phyloP scores from a whole-genome alignment of 2,113 vertebrate genomes.

The Osmerus eperlanus region DNA sequence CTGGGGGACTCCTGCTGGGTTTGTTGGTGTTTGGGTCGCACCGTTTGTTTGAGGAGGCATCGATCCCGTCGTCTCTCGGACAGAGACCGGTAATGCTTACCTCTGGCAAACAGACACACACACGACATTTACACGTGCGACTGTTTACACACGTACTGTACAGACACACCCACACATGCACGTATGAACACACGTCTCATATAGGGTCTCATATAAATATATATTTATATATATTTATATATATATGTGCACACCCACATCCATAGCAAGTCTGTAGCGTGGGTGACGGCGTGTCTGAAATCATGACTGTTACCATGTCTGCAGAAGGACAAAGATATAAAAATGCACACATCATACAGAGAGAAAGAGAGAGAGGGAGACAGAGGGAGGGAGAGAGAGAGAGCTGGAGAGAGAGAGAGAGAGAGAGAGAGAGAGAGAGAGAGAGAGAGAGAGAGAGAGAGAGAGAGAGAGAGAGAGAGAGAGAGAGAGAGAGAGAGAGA shows the following conservation, averaged over 20 bases:
- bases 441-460: conserved; percentile 28
- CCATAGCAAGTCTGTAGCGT: too few relatives aligned
- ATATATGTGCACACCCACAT: too few relatives aligned
- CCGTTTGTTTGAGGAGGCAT: neutral
- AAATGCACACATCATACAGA: conserved; percentile 12
- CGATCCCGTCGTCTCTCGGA: neutral
- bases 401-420: neutral
- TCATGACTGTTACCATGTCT: too few relatives aligned
- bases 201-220: neutral
- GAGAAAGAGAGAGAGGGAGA: neutral
- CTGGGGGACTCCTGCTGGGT: neutral
- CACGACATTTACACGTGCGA: neutral
- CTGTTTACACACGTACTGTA: too few relatives aligned
- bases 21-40: neutral
- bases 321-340: conserved; percentile 13
- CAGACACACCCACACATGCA: neutral
- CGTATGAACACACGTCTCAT: neutral
- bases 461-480: too few relatives aligned
- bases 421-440: neutral
- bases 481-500: neutral
- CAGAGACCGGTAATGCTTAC: neutral
- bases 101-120: neutral
- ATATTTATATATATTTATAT: too few relatives aligned
- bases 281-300: too few relatives aligned
- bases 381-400: too few relatives aligned